Percentiles rank a stretch among this genome's conserved stretches.
These are phyloP conservation scores for Athene cunicularia DNA, from an alignment of 2,113 vertebrate genomes.

Conservation along the genomic window DNA sequence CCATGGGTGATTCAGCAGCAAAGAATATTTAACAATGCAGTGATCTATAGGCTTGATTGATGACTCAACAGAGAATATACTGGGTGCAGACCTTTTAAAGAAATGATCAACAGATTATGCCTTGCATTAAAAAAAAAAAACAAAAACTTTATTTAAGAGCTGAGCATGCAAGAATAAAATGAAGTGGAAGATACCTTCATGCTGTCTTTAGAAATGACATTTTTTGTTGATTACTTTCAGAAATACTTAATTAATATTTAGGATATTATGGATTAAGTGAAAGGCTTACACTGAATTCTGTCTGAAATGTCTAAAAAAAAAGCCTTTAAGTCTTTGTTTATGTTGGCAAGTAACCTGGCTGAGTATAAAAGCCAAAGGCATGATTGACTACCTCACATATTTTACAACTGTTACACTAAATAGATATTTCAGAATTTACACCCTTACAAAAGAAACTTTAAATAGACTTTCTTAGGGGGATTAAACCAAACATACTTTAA, in stretches of 20 bases:
- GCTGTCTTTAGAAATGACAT: neutral
- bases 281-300: constrained; percentile 32
- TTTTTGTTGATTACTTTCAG: neutral
- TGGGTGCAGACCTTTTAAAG: neutral
- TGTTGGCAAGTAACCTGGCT: constrained; percentile 37
- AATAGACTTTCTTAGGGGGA: constrained; percentile 5
- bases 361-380: constrained; percentile 45
- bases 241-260: constrained; percentile 18
- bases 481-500: constrained; percentile 28
- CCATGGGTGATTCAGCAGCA: neutral
- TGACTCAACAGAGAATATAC: neutral
- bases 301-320: constrained; percentile 38
- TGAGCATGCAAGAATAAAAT: accelerated
- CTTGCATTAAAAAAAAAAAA: neutral
- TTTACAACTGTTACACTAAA: constrained; percentile 51
- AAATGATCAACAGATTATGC: neutral
- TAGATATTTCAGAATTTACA: constrained; percentile 42
- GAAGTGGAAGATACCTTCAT: neutral
- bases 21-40: neutral
- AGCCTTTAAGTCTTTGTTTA: constrained; percentile 55
- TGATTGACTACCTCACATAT: constrained; percentile 43
- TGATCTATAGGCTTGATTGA: neutral
- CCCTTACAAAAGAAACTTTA: constrained; percentile 34
- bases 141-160: neutral
- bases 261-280: constrained; percentile 18